Conservation (phyloP, 2,113 vertebrate genomes). For the Isichthys henryi region DNA sequence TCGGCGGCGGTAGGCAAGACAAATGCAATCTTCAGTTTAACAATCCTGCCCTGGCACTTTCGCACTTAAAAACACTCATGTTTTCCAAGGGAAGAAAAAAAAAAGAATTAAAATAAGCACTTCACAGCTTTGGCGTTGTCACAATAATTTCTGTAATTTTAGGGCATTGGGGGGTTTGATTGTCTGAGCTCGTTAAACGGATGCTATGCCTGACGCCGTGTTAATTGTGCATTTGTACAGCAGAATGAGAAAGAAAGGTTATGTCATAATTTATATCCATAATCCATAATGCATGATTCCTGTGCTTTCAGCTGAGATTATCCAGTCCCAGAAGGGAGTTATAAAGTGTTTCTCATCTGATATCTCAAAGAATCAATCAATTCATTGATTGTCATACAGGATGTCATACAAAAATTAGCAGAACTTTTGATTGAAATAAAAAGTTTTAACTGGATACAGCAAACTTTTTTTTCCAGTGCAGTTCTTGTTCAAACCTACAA, state of each 20-base stretch:
- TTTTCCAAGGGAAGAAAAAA: constrained; percentile 37
- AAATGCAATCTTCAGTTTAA: constrained; percentile 51
- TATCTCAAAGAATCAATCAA: neutral
- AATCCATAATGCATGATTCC: neutral
- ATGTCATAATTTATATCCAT: neutral
- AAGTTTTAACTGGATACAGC: neutral
- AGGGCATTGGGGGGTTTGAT: neutral
- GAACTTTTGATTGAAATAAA: neutral
- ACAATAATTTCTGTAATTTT: constrained; percentile 24
- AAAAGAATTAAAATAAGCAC: neutral
- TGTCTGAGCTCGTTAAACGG: neutral
- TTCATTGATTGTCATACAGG: neutral
- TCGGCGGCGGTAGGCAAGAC: constrained; percentile 55
- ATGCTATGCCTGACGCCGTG: neutral
- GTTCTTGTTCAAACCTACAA: neutral
- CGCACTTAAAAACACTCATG: constrained; percentile 34
- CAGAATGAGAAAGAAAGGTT: neutral
- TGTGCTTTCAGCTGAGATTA: neutral
- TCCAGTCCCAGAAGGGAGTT: neutral
- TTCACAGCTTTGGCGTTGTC: constrained; percentile 34
- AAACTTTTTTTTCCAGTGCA: neutral
- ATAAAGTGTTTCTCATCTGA: neutral
- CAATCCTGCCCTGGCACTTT: constrained; percentile 42
- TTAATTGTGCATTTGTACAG: neutral
- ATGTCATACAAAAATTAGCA: neutral